phyloP scores from a whole-genome alignment of 2,888 invertebrate genomes.

The Chrysina gloriosa region DNA sequence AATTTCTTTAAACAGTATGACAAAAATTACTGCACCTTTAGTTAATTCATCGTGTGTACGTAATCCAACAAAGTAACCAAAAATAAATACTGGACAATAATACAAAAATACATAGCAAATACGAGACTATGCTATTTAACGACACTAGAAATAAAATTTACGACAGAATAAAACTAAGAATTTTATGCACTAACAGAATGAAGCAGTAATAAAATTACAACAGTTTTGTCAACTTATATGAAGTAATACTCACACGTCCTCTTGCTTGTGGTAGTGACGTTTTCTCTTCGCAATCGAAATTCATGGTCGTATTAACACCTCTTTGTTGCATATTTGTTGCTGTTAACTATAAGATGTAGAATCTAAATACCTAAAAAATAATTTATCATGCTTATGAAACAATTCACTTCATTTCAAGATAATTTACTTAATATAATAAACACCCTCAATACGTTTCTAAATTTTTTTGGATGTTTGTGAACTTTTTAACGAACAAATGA shows the following conservation, averaged over 20 bases:
- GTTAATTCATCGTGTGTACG: no score
- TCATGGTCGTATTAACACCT: conserved; percentile 55
- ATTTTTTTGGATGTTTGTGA: no score
- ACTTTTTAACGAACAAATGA: no score
- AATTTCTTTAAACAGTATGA: no score
- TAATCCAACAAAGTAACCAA: background rate
- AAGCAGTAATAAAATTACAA: conserved; percentile 35
- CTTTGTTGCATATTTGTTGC: conserved; percentile 56
- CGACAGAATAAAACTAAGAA: conserved; percentile 27
- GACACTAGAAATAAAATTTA: conserved; percentile 17
- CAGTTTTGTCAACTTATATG: background rate
- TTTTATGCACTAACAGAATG: conserved; percentile 20
- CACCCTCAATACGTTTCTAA: no score
- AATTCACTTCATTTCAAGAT: no score
- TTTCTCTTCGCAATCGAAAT: conserved; percentile 53
- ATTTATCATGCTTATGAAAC: conserved; percentile 2
- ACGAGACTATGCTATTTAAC: background rate
- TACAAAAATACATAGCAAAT: conserved; percentile 5
- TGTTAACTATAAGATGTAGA: conserved; percentile 52
- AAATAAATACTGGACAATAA: background rate
- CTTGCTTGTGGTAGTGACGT: conserved; percentile 47
- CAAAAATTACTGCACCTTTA: no score
- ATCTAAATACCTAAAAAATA: conserved; percentile 40
- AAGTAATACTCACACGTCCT: conserved; percentile 49
- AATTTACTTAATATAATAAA: no score